Percentiles rank a stretch among this genome's conserved stretches.
These are phyloP conservation scores for Tachysurus vachellii DNA, from an alignment of 2,113 vertebrate genomes.

Conservation along the genomic window DNA sequence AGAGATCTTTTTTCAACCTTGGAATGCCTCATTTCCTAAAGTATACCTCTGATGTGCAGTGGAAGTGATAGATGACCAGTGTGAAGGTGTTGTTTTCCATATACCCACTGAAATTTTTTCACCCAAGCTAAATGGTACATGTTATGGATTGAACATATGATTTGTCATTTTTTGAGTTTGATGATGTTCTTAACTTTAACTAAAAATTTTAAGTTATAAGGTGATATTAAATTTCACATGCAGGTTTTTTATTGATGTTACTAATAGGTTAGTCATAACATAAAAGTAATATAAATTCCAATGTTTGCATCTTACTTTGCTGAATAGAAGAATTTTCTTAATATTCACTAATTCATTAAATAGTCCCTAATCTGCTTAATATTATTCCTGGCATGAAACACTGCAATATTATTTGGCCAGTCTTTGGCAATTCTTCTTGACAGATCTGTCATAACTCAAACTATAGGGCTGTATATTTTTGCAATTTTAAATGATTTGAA, in stretches of 20 bases:
- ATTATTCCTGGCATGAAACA: background rate
- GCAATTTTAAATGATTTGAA: background rate
- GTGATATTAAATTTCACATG: background rate
- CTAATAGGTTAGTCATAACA: background rate
- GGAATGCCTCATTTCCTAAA: background rate
- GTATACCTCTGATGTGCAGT: background rate
- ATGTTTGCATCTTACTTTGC: background rate
- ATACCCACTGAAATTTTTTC: background rate
- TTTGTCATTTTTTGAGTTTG: background rate
- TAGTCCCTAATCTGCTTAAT: background rate
- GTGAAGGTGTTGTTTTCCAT: background rate
- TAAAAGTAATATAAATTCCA: background rate
- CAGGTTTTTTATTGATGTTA: background rate
- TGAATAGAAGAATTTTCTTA: background rate
- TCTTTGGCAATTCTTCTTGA: background rate
- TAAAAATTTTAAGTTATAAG: background rate
- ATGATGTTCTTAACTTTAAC: background rate
- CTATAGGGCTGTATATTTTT: background rate
- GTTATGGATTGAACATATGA: background rate
- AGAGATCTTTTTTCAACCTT: background rate
- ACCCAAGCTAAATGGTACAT: background rate
- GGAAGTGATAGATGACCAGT: background rate
- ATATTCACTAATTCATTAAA: background rate
- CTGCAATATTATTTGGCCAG: background rate
- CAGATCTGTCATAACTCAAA: background rate